These are phyloP conservation scores for Hippocampus guttulatus DNA, from an alignment of 2,113 vertebrate species.

Conservation along the genomic window DNA sequence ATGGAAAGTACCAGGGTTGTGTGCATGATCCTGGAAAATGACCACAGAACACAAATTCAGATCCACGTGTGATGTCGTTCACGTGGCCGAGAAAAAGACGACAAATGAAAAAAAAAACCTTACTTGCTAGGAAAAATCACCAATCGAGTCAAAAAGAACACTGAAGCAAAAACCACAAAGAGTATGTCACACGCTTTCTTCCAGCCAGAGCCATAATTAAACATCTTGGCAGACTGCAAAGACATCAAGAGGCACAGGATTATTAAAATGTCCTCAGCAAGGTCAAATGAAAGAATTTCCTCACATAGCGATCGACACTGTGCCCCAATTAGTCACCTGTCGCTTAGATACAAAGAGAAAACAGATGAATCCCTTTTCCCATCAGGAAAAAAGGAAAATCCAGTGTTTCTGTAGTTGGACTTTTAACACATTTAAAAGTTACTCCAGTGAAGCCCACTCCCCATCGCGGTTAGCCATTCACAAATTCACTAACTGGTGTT, in stretches of 20 bases:
- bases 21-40: slow-evolving; percentile 74
- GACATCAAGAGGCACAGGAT: slow-evolving; percentile 7
- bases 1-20: slow-evolving; percentile 82
- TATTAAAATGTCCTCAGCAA: neutral
- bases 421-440: too few relatives aligned
- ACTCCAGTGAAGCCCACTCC: too few relatives aligned
- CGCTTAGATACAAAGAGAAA: too few relatives aligned
- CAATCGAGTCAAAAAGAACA: slow-evolving; percentile 80
- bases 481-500: too few relatives aligned
- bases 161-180: slow-evolving; percentile 77
- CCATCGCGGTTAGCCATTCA: too few relatives aligned
- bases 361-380: too few relatives aligned
- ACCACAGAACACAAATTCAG: neutral
- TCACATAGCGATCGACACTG: neutral
- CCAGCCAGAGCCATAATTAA: slow-evolving; percentile 83
- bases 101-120: slow-evolving; percentile 10
- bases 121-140: slow-evolving; percentile 83
- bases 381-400: too few relatives aligned
- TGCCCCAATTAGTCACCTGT: too few relatives aligned
- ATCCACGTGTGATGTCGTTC: neutral
- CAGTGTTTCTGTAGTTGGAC: too few relatives aligned
- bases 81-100: neutral
- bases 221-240: slow-evolving; percentile 81
- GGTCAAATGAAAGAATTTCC: neutral
- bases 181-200: slow-evolving; percentile 74